phyloP scores from a whole-genome alignment of 2,888 invertebrate genomes.

The Eurytoma adleriae region DNA sequence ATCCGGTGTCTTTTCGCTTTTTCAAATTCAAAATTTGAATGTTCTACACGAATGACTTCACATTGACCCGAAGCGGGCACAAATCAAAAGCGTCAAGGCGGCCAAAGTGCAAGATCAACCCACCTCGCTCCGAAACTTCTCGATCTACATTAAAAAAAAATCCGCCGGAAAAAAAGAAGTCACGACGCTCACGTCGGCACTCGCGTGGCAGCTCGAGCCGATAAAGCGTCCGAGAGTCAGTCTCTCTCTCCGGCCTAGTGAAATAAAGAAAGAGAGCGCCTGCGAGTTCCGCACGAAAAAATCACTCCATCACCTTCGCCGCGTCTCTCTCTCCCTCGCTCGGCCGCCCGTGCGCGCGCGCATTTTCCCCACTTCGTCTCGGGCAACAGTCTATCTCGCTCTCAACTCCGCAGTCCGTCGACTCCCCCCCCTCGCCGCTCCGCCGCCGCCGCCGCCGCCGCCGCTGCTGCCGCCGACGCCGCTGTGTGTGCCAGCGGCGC shows the following conservation, averaged over 20 bases:
- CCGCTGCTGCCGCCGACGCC: slow-evolving; percentile 27
- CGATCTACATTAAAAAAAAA: too few species aligned
- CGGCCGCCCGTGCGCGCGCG: slow-evolving; percentile 47
- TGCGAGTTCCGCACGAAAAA: not conserved
- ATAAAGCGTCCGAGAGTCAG: too few species aligned
- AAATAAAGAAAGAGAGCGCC: slow-evolving; percentile 9
- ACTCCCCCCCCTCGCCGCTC: slow-evolving; percentile 41
- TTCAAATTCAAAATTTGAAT: too few species aligned
- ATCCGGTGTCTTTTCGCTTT: too few species aligned
- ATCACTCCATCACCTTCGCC: slow-evolving; percentile 49
- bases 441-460: slow-evolving; percentile 38
- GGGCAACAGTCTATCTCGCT: slow-evolving; percentile 2
- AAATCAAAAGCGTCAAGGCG: too few species aligned
- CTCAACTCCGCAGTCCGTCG: slow-evolving; percentile 45
- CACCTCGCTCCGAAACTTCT: too few species aligned
- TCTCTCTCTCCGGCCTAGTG: not conserved
- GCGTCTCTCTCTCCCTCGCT: slow-evolving; percentile 31
- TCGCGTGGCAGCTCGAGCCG: too few species aligned
- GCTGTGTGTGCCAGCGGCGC: slow-evolving; percentile 47
- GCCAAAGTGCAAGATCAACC: too few species aligned
- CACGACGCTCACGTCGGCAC: too few species aligned
- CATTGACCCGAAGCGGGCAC: too few species aligned
- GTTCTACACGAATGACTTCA: too few species aligned
- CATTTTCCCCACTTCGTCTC: slow-evolving; percentile 52
- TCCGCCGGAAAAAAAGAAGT: too few species aligned